These are phyloP conservation scores for Chiroxiphia lanceolata DNA, from an alignment of 2,797 vertebrate species.

Conservation along the genomic window DNA sequence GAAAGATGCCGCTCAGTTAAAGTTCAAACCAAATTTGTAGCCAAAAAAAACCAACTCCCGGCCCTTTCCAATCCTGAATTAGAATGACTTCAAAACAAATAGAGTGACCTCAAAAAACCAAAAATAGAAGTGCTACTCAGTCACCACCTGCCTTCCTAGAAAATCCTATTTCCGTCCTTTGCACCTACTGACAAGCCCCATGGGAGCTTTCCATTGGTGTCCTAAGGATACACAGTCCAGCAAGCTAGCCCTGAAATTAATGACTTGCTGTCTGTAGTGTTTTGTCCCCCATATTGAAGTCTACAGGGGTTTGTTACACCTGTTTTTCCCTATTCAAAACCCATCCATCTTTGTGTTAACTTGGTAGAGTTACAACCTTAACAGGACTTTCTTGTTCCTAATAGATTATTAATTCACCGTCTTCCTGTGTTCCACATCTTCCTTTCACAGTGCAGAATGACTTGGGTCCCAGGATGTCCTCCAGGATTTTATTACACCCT, in stretches of 20 bases:
- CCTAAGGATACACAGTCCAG: background rate
- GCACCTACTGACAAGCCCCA: background rate
- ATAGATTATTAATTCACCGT: background rate
- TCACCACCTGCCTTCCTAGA: background rate
- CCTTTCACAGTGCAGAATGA: background rate
- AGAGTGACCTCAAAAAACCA: constrained; percentile 7
- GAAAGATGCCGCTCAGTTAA: background rate
- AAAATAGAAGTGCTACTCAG: background rate
- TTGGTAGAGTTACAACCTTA: background rate
- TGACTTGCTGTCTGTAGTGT: background rate
- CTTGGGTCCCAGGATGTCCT: background rate
- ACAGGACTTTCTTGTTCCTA: background rate
- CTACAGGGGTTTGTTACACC: background rate
- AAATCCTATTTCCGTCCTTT: background rate
- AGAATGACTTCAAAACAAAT: constrained; percentile 47
- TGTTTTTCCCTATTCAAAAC: background rate
- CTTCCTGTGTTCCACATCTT: background rate
- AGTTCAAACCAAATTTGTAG: constrained; percentile 19
- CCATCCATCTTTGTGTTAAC: background rate
- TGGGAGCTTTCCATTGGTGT: background rate
- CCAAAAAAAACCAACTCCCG: background rate
- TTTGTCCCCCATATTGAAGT: background rate
- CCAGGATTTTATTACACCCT: background rate
- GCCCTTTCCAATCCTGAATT: background rate
- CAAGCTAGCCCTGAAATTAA: background rate